Evolutionary conservation across 2,113 vertebrate species (phyloP), one percentile per base, ranked within the genome.

Genomic region (Corvus hawaiiensis): DNA sequence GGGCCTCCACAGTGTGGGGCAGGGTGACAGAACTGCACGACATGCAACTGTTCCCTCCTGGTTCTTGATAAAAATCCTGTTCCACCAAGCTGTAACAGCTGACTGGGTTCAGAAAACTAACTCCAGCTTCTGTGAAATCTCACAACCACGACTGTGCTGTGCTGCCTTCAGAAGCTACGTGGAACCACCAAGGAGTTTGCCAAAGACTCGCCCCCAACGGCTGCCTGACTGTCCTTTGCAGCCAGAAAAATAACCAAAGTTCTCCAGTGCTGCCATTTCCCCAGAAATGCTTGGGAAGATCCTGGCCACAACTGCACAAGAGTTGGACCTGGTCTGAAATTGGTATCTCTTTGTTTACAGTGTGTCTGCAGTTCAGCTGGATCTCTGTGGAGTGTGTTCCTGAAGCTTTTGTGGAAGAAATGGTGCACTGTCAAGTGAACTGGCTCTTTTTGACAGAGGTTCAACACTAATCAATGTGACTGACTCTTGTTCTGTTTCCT

Each of bases 231-330:
- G 79, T 84, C 62, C 82, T 85, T 37, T 80, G 90, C 95, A 93
- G 94, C 95, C 95, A 80, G 68, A 84, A 93, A 58, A 94, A 80
- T 93, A 97, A 97, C 96, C 96, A 97, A 97, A 97, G 96, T 94
- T 95, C 90, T 90, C 51, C 41, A 77, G 72, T 32, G 94, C 89
- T 94, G 91, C 80, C 80, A 54, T 81, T 92, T 88, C 72, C 35
- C 91, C 61, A 48, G 87, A 69, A 80, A 77, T 75, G 69, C 91
- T 90, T 58, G 55, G 83, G 83, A 71, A 77, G 85, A 88, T 59
- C 55, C 72, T 0, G 0, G 79, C 58, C 16, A 0, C 26, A 15
- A 69, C 79, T 51, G 56, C 0, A 0, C 10, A 9, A 66, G 88
- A 58, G 54, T 23, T 76, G 72, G 94, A 58, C 88, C 78, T 74